A percentile compares a stretch with the other conserved stretches of the same genome.
Evolutionary conservation across 2,797 vertebrate species (phyloP).

Genomic region (Eospalax fontanierii): DNA sequence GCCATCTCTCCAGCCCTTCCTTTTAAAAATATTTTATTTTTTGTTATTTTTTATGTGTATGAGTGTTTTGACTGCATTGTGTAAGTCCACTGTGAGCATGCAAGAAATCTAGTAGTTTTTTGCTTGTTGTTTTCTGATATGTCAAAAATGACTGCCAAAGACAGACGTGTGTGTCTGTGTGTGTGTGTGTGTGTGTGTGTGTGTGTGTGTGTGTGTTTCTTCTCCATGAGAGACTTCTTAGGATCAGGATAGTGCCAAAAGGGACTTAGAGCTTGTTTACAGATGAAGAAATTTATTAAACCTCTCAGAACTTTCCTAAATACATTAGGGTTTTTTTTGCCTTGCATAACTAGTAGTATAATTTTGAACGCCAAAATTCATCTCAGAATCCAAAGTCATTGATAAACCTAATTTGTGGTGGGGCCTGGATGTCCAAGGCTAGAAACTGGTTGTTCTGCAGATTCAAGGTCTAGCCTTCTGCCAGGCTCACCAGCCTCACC

Average conservation of each 20-base stretch:
- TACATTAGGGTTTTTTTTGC: background rate
- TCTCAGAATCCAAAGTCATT: background rate
- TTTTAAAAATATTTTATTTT: no score
- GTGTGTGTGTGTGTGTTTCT: background rate
- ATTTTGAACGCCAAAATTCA: conserved; percentile 5
- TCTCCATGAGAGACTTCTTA: background rate
- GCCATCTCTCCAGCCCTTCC: no score
- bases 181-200: background rate
- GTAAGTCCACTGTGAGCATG: no score
- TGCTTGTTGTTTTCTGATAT: background rate
- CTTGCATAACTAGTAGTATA: background rate
- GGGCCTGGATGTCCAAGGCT: background rate
- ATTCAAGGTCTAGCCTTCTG: background rate
- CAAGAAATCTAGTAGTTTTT: background rate
- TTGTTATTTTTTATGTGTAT: no score
- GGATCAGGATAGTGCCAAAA: background rate
- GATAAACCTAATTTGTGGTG: background rate
- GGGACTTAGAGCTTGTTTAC: background rate
- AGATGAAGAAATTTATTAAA: background rate
- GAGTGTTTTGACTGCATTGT: no score
- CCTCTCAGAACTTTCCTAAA: conserved; percentile 26
- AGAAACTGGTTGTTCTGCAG: background rate
- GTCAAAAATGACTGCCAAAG: background rate
- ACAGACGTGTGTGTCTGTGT: background rate
- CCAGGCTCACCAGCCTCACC: background rate